Evolutionary conservation across 2,888 invertebrate genomes (phyloP).

Genomic region (Trichacis sp.): DNA sequence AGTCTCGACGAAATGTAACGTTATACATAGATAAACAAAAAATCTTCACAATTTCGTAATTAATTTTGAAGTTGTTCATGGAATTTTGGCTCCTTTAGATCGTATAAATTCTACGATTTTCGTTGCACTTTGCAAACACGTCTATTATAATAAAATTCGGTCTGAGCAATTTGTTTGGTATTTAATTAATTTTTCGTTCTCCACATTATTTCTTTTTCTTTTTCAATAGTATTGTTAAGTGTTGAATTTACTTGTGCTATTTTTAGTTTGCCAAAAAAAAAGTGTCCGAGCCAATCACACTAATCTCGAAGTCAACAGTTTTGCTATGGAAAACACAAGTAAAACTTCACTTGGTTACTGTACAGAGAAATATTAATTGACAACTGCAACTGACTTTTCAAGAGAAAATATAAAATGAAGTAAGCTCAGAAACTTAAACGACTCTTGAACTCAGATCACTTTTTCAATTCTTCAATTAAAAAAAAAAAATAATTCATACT

Average conservation of each 20-base stretch:
- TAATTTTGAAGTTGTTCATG: too few species aligned
- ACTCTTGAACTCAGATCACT: too few species aligned
- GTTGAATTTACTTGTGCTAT: neutral
- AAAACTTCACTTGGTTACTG: conserved; percentile 51
- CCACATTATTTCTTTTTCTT: neutral
- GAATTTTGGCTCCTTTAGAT: too few species aligned
- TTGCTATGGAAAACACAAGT: conserved; percentile 36
- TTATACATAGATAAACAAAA: too few species aligned
- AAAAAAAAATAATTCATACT: too few species aligned
- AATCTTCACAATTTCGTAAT: too few species aligned
- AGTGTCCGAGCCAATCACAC: conserved; percentile 27
- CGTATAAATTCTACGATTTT: too few species aligned
- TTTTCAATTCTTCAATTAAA: too few species aligned
- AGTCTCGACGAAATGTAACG: too few species aligned
- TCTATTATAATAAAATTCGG: neutral
- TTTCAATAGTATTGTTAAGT: too few species aligned
- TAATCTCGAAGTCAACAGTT: conserved; percentile 33
- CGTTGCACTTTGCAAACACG: conserved; percentile 22
- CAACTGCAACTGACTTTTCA: conserved; percentile 64
- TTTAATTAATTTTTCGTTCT: neutral
- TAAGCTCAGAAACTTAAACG: too few species aligned
- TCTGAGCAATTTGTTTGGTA: neutral
- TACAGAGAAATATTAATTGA: conserved; percentile 47
- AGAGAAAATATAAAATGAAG: conserved; percentile 15
- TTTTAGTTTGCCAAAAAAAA: conserved; percentile 11